A percentile compares a stretch with the other conserved stretches of the same genome.
Conservation (phyloP, 2,113 vertebrate genomes). For the Dipodomys merriami region DNA sequence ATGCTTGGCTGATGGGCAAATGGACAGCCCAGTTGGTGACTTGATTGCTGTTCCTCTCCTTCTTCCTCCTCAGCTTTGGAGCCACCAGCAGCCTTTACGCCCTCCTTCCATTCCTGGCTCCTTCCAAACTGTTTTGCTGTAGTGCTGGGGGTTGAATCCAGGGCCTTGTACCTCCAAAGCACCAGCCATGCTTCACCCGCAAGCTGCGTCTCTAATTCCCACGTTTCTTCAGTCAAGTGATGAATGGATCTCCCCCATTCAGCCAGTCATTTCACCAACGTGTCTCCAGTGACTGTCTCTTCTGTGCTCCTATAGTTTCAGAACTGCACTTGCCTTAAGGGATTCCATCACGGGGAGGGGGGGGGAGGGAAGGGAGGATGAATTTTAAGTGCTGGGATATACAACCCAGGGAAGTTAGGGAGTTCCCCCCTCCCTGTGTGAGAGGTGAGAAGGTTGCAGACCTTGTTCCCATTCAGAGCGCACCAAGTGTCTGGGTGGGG, state of each 20-base stretch:
- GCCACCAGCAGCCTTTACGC: background rate
- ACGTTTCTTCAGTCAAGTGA: background rate
- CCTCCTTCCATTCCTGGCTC: background rate
- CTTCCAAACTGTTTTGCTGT: background rate
- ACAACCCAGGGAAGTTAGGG: background rate
- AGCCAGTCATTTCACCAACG: background rate
- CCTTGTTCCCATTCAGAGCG: background rate
- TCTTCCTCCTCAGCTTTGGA: background rate
- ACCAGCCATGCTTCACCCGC: background rate
- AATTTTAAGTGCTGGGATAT: background rate
- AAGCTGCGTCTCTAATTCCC: background rate
- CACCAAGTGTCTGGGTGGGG: background rate
- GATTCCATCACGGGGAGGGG: no score
- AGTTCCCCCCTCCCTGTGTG: background rate
- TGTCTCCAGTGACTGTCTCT: background rate
- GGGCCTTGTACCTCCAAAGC: background rate
- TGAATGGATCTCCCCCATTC: accelerated
- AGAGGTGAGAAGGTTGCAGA: background rate
- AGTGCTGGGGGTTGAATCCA: background rate
- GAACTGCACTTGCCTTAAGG: background rate
- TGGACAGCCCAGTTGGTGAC: accelerated
- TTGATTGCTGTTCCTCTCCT: background rate
- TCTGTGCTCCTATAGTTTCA: background rate
- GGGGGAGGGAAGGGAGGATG: background rate
- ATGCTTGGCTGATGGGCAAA: background rate